Conservation (phyloP, 2,888 invertebrate species). For the Synanthedon formicaeformis region DNA sequence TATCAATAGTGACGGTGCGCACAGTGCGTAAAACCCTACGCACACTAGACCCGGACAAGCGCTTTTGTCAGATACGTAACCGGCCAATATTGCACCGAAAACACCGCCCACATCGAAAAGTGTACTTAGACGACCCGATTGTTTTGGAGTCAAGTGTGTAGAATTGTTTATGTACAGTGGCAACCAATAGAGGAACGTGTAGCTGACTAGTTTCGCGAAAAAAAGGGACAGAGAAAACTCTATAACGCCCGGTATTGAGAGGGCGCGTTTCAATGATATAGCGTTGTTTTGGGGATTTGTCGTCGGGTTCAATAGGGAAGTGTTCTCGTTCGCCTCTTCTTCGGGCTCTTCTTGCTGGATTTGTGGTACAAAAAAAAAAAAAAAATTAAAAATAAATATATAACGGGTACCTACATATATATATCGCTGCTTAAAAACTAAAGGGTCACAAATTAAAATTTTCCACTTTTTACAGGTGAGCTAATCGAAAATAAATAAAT, state of each 20-base stretch:
- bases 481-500: too few species aligned
- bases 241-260: constrained; percentile 90
- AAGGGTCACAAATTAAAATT: too few species aligned
- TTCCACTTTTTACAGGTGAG: too few species aligned
- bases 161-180: constrained; percentile 88
- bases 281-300: constrained; percentile 62
- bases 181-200: constrained; percentile 97
- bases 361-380: constrained; percentile 6
- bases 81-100: constrained; percentile 88
- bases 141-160: constrained; percentile 76
- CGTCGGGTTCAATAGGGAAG: constrained; percentile 67
- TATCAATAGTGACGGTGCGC: constrained; percentile 84
- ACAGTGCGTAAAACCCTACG: constrained; percentile 79
- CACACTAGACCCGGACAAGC: constrained; percentile 92
- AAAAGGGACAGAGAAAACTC: constrained; percentile 94
- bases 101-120: constrained; percentile 93
- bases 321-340: constrained; percentile 35
- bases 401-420: too few species aligned
- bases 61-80: constrained; percentile 84
- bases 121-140: constrained; percentile 83
- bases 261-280: constrained; percentile 81
- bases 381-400: background rate
- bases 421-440: too few species aligned
- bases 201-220: constrained; percentile 96
- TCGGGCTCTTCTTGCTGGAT: constrained; percentile 3